Percentiles rank a stretch among this genome's conserved stretches.
Conservation (phyloP, 2,113 vertebrate species). For the Petrocephalus zakoni region DNA sequence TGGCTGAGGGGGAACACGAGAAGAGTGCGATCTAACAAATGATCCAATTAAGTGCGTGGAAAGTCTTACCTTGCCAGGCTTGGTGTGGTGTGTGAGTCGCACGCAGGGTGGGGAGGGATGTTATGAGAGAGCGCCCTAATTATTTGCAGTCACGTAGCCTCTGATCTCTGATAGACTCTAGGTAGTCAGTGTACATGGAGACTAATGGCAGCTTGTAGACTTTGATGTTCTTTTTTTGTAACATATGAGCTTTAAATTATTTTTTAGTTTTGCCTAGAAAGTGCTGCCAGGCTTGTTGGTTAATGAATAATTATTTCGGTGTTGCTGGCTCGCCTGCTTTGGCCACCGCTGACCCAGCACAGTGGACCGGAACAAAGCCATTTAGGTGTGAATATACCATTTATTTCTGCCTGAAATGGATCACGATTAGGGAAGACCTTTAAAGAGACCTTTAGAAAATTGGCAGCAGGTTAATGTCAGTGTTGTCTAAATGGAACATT, state of each 20-base stretch:
- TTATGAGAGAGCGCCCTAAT: background rate
- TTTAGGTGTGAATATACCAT: background rate
- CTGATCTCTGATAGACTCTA: background rate
- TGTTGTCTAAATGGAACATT: background rate
- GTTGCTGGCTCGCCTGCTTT: background rate
- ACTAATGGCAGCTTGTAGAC: background rate
- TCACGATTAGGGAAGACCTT: background rate
- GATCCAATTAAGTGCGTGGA: constrained; percentile 15
- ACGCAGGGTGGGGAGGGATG: background rate
- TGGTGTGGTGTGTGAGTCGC: background rate
- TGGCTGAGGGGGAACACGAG: background rate
- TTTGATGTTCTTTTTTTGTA: constrained; percentile 10
- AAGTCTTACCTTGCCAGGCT: constrained; percentile 14
- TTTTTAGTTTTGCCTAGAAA: background rate
- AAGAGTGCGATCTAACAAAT: constrained; percentile 10
- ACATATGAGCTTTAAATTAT: background rate
- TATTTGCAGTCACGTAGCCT: background rate
- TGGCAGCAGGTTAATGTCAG: background rate
- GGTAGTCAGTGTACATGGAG: background rate
- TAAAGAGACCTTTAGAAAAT: background rate
- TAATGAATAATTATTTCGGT: background rate
- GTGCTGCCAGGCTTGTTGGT: background rate
- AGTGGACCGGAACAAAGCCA: background rate
- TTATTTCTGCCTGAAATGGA: background rate
- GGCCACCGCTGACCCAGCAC: background rate